Conservation (phyloP, 2,113 vertebrate genomes). For the Tichodroma muraria region DNA sequence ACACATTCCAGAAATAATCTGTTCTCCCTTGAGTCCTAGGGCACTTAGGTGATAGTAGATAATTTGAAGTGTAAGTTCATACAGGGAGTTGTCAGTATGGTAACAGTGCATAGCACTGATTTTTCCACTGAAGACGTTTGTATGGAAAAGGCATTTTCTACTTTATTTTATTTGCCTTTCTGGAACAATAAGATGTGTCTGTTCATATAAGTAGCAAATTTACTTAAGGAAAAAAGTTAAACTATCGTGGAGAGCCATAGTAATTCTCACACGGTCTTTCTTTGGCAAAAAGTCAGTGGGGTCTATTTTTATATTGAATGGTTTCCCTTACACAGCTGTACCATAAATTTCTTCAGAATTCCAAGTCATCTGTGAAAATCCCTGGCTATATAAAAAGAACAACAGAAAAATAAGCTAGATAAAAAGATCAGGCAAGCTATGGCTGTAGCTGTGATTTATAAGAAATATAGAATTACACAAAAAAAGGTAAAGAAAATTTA, state of each 20-base stretch:
- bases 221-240: neutral
- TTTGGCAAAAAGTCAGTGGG: constrained; percentile 43
- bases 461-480: neutral
- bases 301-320: neutral
- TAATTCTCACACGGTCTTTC: constrained; percentile 18
- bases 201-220: neutral
- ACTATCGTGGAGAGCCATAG: constrained; percentile 22
- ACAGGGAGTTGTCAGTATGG: neutral
- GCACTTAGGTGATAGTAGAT: neutral
- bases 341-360: neutral
- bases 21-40: constrained; percentile 34
- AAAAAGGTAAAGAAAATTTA: neutral
- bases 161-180: neutral
- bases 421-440: neutral
- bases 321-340: neutral
- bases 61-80: neutral
- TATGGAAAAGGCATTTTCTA: neutral
- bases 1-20: constrained; percentile 45
- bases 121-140: neutral
- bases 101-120: neutral
- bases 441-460: neutral
- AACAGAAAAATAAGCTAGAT: neutral
- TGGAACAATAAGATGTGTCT: neutral
- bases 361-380: neutral
- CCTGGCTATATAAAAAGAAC: neutral